These are phyloP conservation scores for Cantharis rustica DNA, from an alignment of 2,888 invertebrate species.

Conservation along the genomic window DNA sequence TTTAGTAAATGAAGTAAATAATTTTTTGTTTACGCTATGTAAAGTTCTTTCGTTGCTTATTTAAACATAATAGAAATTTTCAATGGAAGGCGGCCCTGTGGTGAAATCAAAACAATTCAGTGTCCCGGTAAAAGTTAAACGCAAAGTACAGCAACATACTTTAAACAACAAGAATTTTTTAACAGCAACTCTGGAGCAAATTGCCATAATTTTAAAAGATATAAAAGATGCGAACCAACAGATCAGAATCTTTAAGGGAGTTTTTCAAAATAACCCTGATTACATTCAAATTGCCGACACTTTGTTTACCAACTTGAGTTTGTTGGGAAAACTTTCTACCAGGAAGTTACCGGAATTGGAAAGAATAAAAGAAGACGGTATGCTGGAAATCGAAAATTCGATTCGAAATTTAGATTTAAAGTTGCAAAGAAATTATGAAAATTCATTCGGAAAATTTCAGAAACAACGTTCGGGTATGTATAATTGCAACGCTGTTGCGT, in stretches of 20 bases:
- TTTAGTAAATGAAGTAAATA: background rate
- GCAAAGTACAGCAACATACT: background rate
- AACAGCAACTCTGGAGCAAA: background rate
- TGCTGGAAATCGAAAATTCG: background rate
- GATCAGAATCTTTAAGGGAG: slow-evolving; percentile 23
- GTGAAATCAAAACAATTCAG: background rate
- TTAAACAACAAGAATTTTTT: background rate
- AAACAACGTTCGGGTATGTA: background rate
- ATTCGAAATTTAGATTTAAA: background rate
- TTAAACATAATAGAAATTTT: background rate
- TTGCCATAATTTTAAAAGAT: background rate
- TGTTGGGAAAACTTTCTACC: background rate
- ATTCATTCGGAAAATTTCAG: background rate
- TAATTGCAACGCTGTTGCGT: background rate
- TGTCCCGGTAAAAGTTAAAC: background rate
- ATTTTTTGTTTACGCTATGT: background rate
- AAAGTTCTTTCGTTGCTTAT: background rate
- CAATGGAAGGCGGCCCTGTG: background rate
- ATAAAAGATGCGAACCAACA: slow-evolving; percentile 5
- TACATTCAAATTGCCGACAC: background rate
- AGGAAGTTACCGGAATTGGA: background rate
- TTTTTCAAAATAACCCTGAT: background rate
- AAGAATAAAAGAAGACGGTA: background rate
- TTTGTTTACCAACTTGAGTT: background rate
- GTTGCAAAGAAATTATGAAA: background rate